Conservation (phyloP, 2,888 invertebrate species). For the Yponomeuta plumbellus region DNA sequence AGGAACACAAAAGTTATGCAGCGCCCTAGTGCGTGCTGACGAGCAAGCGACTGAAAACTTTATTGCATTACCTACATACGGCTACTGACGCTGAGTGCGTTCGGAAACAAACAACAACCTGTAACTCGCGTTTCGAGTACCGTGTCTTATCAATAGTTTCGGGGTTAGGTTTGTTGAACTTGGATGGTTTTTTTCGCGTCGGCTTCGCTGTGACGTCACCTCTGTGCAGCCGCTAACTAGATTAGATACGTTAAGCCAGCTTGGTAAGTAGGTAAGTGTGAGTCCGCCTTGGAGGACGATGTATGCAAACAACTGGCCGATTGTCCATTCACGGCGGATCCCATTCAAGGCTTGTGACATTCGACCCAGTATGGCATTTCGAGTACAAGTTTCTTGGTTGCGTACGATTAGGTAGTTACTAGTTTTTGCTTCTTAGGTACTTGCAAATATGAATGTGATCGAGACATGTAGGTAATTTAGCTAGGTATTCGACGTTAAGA, state of each 20-base stretch:
- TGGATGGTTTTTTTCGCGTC: slow-evolving; percentile 37
- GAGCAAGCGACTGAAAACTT: background rate
- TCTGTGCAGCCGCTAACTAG: slow-evolving; percentile 57
- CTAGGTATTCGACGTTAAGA: too few relatives aligned
- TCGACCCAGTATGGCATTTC: background rate
- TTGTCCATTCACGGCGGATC: background rate
- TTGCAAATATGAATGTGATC: background rate
- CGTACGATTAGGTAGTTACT: background rate
- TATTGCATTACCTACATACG: slow-evolving; percentile 8
- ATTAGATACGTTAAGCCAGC: slow-evolving; percentile 61
- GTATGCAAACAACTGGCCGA: slow-evolving; percentile 34
- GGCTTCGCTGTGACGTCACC: slow-evolving; percentile 59
- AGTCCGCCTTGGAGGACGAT: slow-evolving; percentile 36
- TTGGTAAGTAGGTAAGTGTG: slow-evolving; percentile 42
- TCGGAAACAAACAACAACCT: slow-evolving; percentile 27
- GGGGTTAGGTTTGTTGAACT: slow-evolving; percentile 70
- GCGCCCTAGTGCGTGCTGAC: background rate
- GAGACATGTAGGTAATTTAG: too few relatives aligned
- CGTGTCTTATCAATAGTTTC: slow-evolving; percentile 29
- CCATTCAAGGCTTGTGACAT: background rate
- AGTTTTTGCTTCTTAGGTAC: background rate
- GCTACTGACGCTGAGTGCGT: slow-evolving; percentile 21
- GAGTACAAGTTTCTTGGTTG: background rate
- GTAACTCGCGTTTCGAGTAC: slow-evolving; percentile 23
- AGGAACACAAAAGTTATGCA: slow-evolving; percentile 2